These are phyloP conservation scores for Bambusicola thoracicus DNA, from an alignment of 2,113 vertebrate genomes.

Conservation along the genomic window DNA sequence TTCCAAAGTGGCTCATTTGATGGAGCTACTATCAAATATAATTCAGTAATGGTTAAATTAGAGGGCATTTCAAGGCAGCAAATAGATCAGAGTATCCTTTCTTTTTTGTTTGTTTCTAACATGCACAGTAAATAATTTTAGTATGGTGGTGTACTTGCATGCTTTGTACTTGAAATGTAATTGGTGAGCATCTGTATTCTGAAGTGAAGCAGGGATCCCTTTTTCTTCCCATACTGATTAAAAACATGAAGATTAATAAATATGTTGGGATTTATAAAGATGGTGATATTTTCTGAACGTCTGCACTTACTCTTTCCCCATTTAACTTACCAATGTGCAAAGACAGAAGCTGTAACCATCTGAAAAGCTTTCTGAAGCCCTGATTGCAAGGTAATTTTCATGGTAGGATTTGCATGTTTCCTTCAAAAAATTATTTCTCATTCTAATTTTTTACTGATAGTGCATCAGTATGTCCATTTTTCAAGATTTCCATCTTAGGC, in stretches of 20 bases:
- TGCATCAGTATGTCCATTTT: background rate
- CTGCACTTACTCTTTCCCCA: background rate
- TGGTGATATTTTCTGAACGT: background rate
- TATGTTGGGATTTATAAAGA: background rate
- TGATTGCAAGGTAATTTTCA: background rate
- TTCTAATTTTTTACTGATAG: background rate
- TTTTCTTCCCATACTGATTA: background rate
- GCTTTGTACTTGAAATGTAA: conserved; percentile 39
- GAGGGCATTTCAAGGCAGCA: conserved; percentile 38
- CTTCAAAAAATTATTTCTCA: background rate
- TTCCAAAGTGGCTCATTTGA: background rate
- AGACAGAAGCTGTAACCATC: background rate
- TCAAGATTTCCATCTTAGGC: background rate
- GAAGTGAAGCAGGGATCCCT: conserved; percentile 11
- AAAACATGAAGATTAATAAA: conserved; percentile 3
- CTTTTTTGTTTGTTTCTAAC: background rate
- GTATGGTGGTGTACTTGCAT: background rate
- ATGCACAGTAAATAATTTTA: conserved; percentile 50
- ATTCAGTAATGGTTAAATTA: conserved; percentile 14
- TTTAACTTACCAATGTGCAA: background rate
- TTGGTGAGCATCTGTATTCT: background rate
- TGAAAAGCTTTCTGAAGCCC: background rate
- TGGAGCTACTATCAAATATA: conserved; percentile 23
- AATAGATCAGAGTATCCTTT: conserved; percentile 34
- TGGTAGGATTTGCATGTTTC: background rate